A percentile compares a stretch with the other conserved stretches of the same genome.
Evolutionary conservation across 2,797 vertebrate genomes (phyloP).

Genomic region (Capromys pilorides): DNA sequence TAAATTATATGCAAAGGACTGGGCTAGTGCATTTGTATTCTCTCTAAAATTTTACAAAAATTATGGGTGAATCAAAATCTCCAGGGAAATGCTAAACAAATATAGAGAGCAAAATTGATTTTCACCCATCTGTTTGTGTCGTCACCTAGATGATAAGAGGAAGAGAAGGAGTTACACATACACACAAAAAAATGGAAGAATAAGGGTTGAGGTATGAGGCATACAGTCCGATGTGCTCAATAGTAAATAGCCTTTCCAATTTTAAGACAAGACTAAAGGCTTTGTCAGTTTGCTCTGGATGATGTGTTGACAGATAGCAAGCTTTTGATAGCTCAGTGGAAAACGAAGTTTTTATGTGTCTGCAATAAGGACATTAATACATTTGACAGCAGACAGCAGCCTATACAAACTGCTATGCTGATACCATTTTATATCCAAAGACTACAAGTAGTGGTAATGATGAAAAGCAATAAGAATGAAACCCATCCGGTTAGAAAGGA

Average conservation of each 20-base stretch:
- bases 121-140: not conserved
- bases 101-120: constrained; percentile 11
- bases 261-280: constrained; percentile 47
- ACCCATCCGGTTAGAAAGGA: constrained; percentile 60
- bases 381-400: constrained; percentile 67
- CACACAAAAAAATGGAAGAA: constrained; percentile 13
- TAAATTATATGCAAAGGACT: constrained; percentile 51
- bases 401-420: constrained; percentile 64
- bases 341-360: constrained; percentile 61
- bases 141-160: constrained; percentile 10
- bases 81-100: constrained; percentile 47
- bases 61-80: constrained; percentile 69
- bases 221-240: constrained; percentile 15
- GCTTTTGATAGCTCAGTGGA: constrained; percentile 55
- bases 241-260: constrained; percentile 62
- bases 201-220: constrained; percentile 51
- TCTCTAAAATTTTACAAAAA: constrained; percentile 46
- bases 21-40: constrained; percentile 36
- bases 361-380: constrained; percentile 50
- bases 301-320: constrained; percentile 33
- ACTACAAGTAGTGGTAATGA: constrained; percentile 38
- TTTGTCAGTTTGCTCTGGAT: constrained; percentile 67
- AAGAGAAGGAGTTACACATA: not conserved
- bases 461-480: constrained; percentile 55
- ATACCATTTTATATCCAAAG: constrained; percentile 64